Evolutionary conservation across 1,140 invertebrate species (phyloP), one percentile per base, ranked within the genome.

Genomic region (Asbolus verrucosus): DNA sequence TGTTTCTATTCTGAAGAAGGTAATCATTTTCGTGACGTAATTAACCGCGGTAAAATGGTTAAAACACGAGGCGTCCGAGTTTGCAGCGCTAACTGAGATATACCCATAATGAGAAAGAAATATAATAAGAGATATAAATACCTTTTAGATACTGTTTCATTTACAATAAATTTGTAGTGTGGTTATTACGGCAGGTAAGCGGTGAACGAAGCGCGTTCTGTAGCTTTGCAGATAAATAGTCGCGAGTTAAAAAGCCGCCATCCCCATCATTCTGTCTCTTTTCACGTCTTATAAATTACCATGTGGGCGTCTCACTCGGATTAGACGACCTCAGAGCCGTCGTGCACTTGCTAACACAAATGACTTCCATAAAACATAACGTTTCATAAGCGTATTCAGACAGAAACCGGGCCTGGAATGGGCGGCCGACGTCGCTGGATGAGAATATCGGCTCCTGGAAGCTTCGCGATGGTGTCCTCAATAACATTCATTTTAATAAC

Each of bases 41-140:
- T 50, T 50, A 50, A 50, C 1, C 43, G 1, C 16, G 43, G 16
- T 21, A 50, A 19, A 50, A 50, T 50, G 43, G 43, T 21, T 50
- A 50, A 21, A 50, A 50, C 19, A 8, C 18, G 18, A 50, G 43
- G 43, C 43, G 16, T 50, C 43, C 13, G 43, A 54, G 19, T n/a
- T 27, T 27, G 41, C 50, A 67, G n/a, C 24, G 66, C 67, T 77
- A 77, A 77, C 75, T 73, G 70, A 77, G 73, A 77, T 77, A 75
- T 77, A 77, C 72, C 70, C 72, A 46, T 77, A 77, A 77, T 75
- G 75, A 77, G 75, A 74, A 76, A 75, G 73, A 77, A 75, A 77
- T 75, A 77, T 75, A 77, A 75, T 77, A 77, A 77, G 72, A 72
- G 74, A 77, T 73, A 77, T 77, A 77, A 77, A 77, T 77, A 77